phyloP scores from a whole-genome alignment of 2,113 vertebrate genomes.

The Talpa occidentalis region DNA sequence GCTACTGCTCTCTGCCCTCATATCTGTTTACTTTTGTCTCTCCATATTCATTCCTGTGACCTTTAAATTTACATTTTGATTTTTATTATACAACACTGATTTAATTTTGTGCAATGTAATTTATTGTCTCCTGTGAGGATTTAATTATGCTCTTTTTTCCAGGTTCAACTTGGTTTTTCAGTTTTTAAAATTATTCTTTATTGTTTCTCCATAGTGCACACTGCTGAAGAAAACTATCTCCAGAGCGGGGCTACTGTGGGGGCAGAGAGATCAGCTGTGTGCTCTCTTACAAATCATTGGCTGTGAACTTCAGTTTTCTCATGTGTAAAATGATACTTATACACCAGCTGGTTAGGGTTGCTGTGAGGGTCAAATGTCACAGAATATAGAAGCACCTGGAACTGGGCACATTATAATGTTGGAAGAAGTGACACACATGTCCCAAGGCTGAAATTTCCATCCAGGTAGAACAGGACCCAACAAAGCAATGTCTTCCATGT shows the following conservation, averaged over 20 bases:
- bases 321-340: neutral
- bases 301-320: neutral
- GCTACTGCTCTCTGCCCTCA: neutral
- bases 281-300: neutral
- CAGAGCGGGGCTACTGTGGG: neutral
- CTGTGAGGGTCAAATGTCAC: neutral
- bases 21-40: neutral
- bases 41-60: neutral
- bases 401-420: neutral
- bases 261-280: neutral
- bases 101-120: conserved; percentile 31
- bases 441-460: neutral
- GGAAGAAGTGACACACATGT: rapidly evolving
- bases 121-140: neutral
- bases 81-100: conserved; percentile 35
- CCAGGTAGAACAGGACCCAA: too few species aligned
- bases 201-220: neutral
- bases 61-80: conserved; percentile 31
- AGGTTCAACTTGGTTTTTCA: neutral
- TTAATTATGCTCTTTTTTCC: neutral
- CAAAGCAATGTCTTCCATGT: neutral
- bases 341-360: neutral
- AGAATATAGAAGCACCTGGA: neutral
- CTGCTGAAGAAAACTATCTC: neutral
- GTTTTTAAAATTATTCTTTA: neutral